A percentile compares a stretch with the other conserved stretches of the same genome.
phyloP scores from a whole-genome alignment of 2,888 invertebrate species.

The Cryptocheilus praepositus region DNA sequence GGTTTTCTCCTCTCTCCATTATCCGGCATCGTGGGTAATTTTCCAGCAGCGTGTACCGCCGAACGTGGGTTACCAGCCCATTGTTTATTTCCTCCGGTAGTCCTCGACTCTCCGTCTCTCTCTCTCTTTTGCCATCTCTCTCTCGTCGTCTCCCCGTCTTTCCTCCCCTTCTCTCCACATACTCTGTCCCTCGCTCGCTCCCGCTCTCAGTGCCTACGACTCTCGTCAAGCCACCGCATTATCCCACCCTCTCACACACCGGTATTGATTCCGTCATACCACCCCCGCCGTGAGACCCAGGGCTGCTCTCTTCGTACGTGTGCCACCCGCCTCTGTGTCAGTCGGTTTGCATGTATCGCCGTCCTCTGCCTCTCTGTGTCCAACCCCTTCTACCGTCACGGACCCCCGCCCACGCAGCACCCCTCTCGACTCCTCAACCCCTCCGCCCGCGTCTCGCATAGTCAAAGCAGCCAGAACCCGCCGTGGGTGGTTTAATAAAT shows the following conservation, averaged over 20 bases:
- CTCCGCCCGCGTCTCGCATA: constrained; percentile 38
- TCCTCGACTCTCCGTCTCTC: constrained; percentile 38
- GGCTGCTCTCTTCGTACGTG: constrained; percentile 50
- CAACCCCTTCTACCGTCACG: background rate
- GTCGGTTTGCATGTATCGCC: constrained; percentile 1
- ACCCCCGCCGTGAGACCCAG: constrained; percentile 52
- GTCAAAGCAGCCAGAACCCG: constrained; percentile 39
- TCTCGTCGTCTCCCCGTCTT: constrained; percentile 17
- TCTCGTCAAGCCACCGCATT: constrained; percentile 71
- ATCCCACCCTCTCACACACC: constrained; percentile 69
- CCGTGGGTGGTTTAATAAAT: constrained; percentile 63
- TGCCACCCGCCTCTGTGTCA: background rate
- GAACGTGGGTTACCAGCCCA: constrained; percentile 53
- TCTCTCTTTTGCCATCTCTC: constrained; percentile 12
- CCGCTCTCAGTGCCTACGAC: constrained; percentile 53
- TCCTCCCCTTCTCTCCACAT: constrained; percentile 23
- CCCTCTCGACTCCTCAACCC: constrained; percentile 29
- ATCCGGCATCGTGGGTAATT: constrained; percentile 55
- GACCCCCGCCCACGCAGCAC: constrained; percentile 4
- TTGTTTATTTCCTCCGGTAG: constrained; percentile 56
- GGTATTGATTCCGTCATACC: constrained; percentile 70
- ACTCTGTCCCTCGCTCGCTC: constrained; percentile 19
- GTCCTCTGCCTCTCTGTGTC: too few species aligned
- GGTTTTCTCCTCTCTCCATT: constrained; percentile 32
- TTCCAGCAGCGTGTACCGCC: constrained; percentile 53